Base-by-base conservation (phyloP, 2,113 vertebrate species). In the Cercopithecus mona region DNA sequence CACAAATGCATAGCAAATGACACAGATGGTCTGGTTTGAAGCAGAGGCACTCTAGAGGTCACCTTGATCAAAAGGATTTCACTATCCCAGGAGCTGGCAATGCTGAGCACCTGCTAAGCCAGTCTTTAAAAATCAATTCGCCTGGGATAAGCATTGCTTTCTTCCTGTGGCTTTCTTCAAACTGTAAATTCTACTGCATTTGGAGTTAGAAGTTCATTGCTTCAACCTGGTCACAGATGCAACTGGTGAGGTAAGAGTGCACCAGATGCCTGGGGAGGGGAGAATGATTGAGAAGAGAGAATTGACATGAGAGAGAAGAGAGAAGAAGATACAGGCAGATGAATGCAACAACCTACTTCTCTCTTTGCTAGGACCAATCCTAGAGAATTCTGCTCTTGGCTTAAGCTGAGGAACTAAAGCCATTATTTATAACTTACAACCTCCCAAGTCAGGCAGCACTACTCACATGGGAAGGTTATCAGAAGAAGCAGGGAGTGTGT, bases 351-450 rank as follows among this genome's bases (percentile, higher is more conserved):
- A 9, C 14, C 27, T 8, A 84, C 57, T 91, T 92, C 78, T 78
- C 14, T 22, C 40, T 73, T 96, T 57, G 13, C 88, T 90, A 57
- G 23, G 61, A 35, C 70, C 59, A 57, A 68, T 23, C 40, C 79
- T 38, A 40, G 38, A 81, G 80, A 40, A 75, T 52, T 70, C 83
- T 43, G 40, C n/a, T 64, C 88, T 91, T 82, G 83, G 93, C 83
- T 92, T 38, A 16, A 94, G 27, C 30, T 45, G 23, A 59, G 57
- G 70, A 48, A 35, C 30, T 70, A 61, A 85, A 32, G 70, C 78
- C 79, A 81, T 94, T 93, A 92, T 90, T 88, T 90, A 94, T 27
- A 95, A 88, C 72, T 83, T n/a, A 16, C 27, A 95, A 94, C 57
- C 72, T 88, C 72, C 76, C 83, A 79, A 73, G 50, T 64, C 92